These are phyloP conservation scores for Artibeus lituratus DNA, from an alignment of 2,797 vertebrate species.

Conservation along the genomic window DNA sequence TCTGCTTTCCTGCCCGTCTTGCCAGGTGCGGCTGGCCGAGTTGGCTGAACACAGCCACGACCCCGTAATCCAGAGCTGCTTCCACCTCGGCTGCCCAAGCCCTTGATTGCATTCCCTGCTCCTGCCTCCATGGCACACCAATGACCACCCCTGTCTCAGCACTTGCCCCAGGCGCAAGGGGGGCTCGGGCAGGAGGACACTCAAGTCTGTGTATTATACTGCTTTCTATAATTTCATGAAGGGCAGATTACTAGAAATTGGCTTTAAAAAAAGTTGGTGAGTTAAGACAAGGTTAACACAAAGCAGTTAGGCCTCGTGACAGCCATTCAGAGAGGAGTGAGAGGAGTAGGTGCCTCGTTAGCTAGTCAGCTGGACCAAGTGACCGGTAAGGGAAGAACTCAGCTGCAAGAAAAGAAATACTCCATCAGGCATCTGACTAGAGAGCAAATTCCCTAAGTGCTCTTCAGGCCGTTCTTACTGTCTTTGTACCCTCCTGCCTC, in stretches of 20 bases:
- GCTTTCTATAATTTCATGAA: conserved; percentile 5
- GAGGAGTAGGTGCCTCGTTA: neutral
- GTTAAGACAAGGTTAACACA: neutral
- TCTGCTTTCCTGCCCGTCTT: neutral
- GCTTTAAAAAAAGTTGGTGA: neutral
- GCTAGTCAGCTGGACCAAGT: neutral
- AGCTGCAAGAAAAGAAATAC: neutral
- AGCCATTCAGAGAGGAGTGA: neutral
- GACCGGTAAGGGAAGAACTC: neutral
- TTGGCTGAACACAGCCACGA: neutral
- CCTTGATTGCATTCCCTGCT: neutral
- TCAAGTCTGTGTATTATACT: neutral
- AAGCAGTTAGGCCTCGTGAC: neutral
- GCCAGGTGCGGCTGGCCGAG: neutral
- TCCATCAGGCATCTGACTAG: neutral
- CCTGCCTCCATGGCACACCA: neutral
- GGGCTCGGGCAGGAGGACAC: neutral
- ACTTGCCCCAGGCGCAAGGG: neutral
- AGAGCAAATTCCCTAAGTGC: neutral
- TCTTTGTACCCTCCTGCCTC: neutral
- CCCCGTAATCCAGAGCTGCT: neutral
- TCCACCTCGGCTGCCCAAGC: neutral
- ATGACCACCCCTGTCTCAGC: neutral
- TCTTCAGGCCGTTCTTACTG: neutral
- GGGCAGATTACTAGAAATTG: neutral